Percentiles rank a stretch among this genome's conserved stretches.
Evolutionary conservation across 2,113 vertebrate genomes (phyloP).

Genomic region (Strigops habroptila): DNA sequence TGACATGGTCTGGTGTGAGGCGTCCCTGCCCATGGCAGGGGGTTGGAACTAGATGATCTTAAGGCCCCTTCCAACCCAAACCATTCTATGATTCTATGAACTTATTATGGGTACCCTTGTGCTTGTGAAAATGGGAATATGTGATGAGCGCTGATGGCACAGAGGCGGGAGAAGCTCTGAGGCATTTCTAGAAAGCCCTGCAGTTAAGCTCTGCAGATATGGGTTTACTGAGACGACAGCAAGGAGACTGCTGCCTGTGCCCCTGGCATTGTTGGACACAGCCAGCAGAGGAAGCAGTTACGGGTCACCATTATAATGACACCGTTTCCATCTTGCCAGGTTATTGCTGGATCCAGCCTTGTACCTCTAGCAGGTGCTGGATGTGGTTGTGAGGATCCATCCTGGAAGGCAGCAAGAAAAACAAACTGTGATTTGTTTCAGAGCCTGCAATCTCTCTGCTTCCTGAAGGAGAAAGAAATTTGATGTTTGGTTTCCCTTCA

Average conservation of each 20-base stretch:
- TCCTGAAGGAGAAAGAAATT: neutral
- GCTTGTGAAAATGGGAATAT: neutral
- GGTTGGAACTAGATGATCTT: neutral
- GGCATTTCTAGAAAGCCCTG: neutral
- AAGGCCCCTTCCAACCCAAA: neutral
- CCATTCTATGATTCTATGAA: neutral
- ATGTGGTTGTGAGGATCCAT: neutral
- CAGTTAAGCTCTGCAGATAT: neutral
- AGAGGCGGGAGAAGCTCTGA: neutral
- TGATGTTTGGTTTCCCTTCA: neutral
- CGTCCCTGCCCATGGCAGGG: neutral
- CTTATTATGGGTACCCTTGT: neutral
- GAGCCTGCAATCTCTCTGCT: neutral
- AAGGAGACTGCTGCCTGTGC: neutral
- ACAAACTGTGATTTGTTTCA: neutral
- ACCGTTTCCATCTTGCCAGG: neutral
- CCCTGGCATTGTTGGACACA: rapidly evolving
- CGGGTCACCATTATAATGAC: rapidly evolving
- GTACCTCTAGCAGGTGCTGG: neutral
- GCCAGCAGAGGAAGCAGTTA: neutral
- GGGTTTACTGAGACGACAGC: neutral
- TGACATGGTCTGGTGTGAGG: neutral
- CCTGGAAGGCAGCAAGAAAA: neutral
- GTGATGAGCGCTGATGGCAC: neutral
- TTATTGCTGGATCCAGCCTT: neutral